phyloP scores from a whole-genome alignment of 2,797 vertebrate genomes.

The Dicrostonyx torquatus region DNA sequence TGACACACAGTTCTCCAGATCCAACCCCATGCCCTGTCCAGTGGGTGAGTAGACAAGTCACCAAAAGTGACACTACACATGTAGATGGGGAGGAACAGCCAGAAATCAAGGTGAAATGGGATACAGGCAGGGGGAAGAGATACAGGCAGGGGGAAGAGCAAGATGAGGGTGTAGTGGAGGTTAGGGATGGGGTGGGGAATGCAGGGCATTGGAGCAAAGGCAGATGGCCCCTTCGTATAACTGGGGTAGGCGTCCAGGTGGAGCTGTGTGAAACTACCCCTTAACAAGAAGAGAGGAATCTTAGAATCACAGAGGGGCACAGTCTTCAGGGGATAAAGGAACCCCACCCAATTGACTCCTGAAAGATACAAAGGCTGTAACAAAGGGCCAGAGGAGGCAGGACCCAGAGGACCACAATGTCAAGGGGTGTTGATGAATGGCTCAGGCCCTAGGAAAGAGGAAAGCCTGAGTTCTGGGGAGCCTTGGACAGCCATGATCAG shows the following conservation, averaged over 20 bases:
- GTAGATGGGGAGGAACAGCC: neutral
- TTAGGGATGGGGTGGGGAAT: neutral
- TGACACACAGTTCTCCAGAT: neutral
- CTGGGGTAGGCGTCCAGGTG: neutral
- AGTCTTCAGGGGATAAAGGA: neutral
- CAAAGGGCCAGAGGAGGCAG: neutral
- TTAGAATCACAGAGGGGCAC: neutral
- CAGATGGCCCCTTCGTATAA: no score
- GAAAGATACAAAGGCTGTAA: neutral
- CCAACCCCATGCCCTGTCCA: neutral
- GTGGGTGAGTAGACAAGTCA: neutral
- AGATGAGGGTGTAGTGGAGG: neutral
- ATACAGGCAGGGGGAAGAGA: neutral
- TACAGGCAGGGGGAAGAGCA: neutral
- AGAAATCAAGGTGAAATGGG: neutral
- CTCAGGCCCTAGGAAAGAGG: neutral
- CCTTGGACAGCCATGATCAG: neutral
- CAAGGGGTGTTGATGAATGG: neutral
- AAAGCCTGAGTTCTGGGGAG: neutral
- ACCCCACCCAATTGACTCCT: neutral
- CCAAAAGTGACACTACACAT: neutral
- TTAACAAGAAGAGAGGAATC: neutral
- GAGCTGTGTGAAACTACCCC: neutral
- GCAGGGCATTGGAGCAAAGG: neutral
- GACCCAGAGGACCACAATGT: no score